A percentile compares a stretch with the other conserved stretches of the same genome.
These are phyloP conservation scores for Eremobia ochroleuca DNA, from an alignment of 2,888 invertebrate species.

Conservation along the genomic window DNA sequence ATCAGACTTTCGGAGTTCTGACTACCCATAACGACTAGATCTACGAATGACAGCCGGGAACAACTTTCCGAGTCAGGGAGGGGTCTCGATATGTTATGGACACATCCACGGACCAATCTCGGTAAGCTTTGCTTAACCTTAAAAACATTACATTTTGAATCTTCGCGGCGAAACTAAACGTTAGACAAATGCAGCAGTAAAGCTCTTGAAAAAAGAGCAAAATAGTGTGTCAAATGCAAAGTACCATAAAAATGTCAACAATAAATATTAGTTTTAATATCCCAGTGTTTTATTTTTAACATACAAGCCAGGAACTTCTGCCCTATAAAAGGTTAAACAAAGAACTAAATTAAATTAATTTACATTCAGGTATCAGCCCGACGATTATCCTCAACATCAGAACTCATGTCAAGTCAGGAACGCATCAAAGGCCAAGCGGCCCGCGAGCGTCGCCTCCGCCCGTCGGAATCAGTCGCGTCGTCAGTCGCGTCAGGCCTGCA, in stretches of 20 bases:
- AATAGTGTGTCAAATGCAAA: too few species aligned
- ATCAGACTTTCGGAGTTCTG: background rate
- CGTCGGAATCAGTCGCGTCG: slow-evolving; percentile 97
- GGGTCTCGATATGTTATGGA: background rate
- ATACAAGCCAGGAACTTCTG: too few species aligned
- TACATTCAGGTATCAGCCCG: slow-evolving; percentile 93
- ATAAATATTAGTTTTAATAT: too few species aligned
- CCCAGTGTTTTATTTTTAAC: too few species aligned
- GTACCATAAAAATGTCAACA: too few species aligned
- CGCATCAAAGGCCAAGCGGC: slow-evolving; percentile 91
- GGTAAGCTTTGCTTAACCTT: background rate
- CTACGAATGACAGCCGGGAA: background rate
- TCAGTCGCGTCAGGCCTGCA: slow-evolving; percentile 97
- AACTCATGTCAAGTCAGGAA: slow-evolving; percentile 95
- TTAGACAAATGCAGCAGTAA: too few species aligned
- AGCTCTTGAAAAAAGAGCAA: too few species aligned
- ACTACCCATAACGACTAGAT: background rate
- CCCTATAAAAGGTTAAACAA: too few species aligned
- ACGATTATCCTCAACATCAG: slow-evolving; percentile 95
- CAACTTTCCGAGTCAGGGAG: background rate
- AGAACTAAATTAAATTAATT: background rate
- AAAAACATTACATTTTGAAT: too few species aligned
- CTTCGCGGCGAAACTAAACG: too few species aligned
- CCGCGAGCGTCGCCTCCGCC: slow-evolving; percentile 93
- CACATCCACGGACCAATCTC: background rate